Percentiles rank a stretch among this genome's conserved stretches.
phyloP scores from a whole-genome alignment of 2,888 invertebrate genomes.

The Zaprionus obscuricornis region DNA sequence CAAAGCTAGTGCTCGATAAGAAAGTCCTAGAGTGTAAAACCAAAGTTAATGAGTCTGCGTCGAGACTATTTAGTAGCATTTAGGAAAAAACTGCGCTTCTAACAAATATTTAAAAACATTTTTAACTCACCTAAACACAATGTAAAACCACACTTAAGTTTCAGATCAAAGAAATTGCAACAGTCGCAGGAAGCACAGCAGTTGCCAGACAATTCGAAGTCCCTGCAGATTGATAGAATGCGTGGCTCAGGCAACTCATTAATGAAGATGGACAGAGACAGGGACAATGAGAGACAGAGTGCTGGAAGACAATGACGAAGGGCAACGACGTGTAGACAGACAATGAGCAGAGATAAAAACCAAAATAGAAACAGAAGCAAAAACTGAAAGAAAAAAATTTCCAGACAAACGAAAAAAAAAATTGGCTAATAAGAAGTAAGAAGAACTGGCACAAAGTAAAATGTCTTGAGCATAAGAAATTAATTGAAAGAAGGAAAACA shows the following conservation, averaged over 20 bases:
- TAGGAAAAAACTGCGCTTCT: too few species aligned
- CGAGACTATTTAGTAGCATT: too few species aligned
- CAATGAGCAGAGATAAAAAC: conserved; percentile 9
- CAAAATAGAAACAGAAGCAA: too few species aligned
- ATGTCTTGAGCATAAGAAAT: conserved; percentile 62
- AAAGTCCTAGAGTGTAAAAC: too few species aligned
- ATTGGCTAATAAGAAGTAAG: conserved; percentile 49
- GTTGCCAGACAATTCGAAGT: conserved; percentile 41
- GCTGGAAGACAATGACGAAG: not conserved
- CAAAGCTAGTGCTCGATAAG: too few species aligned
- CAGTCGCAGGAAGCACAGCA: conserved; percentile 27
- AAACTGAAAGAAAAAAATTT: conserved; percentile 12
- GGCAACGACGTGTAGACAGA: conserved; percentile 20
- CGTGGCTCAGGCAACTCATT: conserved; percentile 29
- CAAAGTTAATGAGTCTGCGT: too few species aligned
- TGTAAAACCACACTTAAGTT: conserved; percentile 17
- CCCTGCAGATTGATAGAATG: conserved; percentile 21
- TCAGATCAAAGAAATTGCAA: conserved; percentile 44
- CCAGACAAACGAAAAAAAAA: conserved; percentile 21
- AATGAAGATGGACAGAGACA: conserved; percentile 53
- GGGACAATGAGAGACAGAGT: conserved; percentile 20
- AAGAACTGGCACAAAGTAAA: conserved; percentile 46
- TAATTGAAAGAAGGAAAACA: conserved; percentile 56
- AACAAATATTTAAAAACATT: too few species aligned
- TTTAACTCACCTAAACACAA: too few species aligned